Conservation (phyloP, 23 tunicate species). For the Styela clava region DNA sequence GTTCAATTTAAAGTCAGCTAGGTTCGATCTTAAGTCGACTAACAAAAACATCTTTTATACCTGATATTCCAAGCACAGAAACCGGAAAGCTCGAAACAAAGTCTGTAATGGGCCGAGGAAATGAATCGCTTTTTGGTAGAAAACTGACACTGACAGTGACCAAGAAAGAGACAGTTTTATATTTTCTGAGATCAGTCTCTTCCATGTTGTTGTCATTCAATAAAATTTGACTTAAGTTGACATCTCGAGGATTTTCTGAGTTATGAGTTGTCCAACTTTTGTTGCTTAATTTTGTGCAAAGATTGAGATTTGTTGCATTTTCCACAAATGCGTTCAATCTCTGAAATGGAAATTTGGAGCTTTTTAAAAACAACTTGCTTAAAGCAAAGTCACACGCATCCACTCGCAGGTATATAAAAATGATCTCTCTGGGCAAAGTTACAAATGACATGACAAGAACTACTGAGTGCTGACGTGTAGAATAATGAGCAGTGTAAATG, state of each 20-base stretch:
- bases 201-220: slow-evolving; percentile 1
- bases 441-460: too few species aligned
- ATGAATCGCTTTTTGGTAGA: not conserved
- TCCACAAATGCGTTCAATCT: slow-evolving; percentile 59
- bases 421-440: too few species aligned
- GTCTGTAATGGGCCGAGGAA: slow-evolving; percentile 13
- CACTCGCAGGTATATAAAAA: too few species aligned
- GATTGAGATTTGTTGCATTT: slow-evolving; percentile 52
- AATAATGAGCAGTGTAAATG: too few species aligned
- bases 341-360: slow-evolving; percentile 31
- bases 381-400: too few species aligned
- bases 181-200: not conserved
- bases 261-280: not conserved
- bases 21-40: too few species aligned
- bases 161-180: not conserved
- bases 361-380: too few species aligned
- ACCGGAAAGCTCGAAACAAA: slow-evolving; percentile 37
- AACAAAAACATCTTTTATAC: slow-evolving; percentile 31
- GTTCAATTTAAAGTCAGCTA: too few species aligned
- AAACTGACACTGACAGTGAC: slow-evolving; percentile 24
- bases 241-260: not conserved
- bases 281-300: slow-evolving; percentile 37
- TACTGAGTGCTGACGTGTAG: too few species aligned
- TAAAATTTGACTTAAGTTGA: not conserved
- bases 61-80: slow-evolving; percentile 52